Conservation (phyloP, 2,797 vertebrate species). For the Phrynocephalus forsythii region DNA sequence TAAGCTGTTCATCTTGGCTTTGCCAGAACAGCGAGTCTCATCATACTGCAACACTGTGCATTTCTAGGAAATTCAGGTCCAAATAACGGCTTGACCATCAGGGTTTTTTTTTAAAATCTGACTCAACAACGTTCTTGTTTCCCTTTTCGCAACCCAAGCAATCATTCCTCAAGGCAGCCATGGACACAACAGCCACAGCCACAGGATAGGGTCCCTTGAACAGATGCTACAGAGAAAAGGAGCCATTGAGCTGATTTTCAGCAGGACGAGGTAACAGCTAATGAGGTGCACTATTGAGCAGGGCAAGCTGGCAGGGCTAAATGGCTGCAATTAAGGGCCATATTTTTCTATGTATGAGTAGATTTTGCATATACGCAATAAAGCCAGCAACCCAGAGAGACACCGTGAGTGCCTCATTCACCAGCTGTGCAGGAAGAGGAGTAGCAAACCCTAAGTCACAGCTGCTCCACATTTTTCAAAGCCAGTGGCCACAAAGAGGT, state of each 20-base stretch:
- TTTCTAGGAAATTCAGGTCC: constrained; percentile 1
- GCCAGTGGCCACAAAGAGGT: constrained; percentile 3
- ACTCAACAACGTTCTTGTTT: constrained; percentile 50
- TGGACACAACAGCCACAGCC: constrained; percentile 44
- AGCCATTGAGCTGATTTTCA: constrained; percentile 56
- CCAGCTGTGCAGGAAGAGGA: constrained; percentile 40
- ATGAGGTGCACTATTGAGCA: constrained; percentile 57
- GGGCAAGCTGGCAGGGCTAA: constrained; percentile 62
- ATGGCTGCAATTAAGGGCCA: constrained; percentile 49
- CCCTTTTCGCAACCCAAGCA: constrained; percentile 57
- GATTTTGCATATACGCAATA: constrained; percentile 50
- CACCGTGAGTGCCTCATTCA: constrained; percentile 38
- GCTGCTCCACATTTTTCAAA: constrained; percentile 22
- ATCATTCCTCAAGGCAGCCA: constrained; percentile 61
- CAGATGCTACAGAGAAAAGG: constrained; percentile 60
- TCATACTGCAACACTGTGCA: background rate
- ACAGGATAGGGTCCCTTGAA: constrained; percentile 55
- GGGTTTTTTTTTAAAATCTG: constrained; percentile 38
- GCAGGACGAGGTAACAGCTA: constrained; percentile 59
- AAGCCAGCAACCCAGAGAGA: constrained; percentile 45
- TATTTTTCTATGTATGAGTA: constrained; percentile 58
- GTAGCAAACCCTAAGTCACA: background rate
- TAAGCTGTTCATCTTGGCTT: background rate
- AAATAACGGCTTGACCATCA: constrained; percentile 16
- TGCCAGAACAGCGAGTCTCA: background rate